Evolutionary conservation across 1,140 invertebrate genomes (phyloP).

Genomic region (Trichonephila clavipes): DNA sequence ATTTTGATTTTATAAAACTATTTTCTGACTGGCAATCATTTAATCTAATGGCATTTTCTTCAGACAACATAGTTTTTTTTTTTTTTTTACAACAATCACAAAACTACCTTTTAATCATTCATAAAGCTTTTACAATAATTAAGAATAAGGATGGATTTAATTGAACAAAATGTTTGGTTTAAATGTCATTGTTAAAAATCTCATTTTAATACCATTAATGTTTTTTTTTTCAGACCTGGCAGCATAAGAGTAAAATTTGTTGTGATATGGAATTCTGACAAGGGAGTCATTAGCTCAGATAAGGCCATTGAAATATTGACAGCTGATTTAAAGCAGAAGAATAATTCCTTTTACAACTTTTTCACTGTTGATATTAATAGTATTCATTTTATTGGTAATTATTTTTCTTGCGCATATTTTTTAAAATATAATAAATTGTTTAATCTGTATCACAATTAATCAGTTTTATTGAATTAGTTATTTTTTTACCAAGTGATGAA

Average conservation of each 20-base stretch:
- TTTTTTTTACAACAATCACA: too few species aligned
- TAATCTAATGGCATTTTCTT: too few species aligned
- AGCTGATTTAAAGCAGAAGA: constrained; percentile 54
- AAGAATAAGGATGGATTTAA: too few species aligned
- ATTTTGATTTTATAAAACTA: too few species aligned
- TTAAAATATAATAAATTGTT: background rate
- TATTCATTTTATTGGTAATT: constrained; percentile 60
- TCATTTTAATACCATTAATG: background rate
- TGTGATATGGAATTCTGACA: constrained; percentile 55
- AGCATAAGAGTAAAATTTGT: constrained; percentile 71
- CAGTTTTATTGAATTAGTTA: background rate
- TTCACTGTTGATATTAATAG: constrained; percentile 51
- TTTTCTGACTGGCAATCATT: too few species aligned
- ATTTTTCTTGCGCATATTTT: background rate
- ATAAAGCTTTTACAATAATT: too few species aligned
- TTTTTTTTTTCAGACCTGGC: constrained; percentile 52
- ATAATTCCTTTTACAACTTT: constrained; percentile 63
- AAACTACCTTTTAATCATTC: too few species aligned
- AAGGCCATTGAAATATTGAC: constrained; percentile 57
- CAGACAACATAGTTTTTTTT: too few species aligned
- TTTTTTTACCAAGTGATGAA: background rate
- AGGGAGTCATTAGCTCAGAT: constrained; percentile 38
- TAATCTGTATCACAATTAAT: background rate
- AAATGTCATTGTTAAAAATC: background rate
- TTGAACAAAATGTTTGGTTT: too few species aligned